Conservation (phyloP, 1,140 invertebrate species). For the Pectinophora gossypiella region DNA sequence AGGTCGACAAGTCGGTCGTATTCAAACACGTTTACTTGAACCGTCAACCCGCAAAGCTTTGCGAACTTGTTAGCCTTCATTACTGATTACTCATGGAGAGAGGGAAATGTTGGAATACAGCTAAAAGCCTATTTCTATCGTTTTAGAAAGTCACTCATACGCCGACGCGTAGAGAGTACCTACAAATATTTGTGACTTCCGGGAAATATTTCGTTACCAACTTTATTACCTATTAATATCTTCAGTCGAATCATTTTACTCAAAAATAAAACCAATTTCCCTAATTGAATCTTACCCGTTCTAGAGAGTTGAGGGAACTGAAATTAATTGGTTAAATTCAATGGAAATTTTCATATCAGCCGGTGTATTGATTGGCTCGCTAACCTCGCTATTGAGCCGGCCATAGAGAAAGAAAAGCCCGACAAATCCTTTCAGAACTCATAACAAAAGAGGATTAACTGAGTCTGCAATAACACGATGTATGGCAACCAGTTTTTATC, state of each 20-base stretch:
- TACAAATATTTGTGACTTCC: too few species aligned
- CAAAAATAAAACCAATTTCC: not conserved
- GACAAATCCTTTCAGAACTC: slow-evolving; percentile 41
- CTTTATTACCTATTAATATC: too few species aligned
- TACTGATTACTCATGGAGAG: slow-evolving; percentile 12
- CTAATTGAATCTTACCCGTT: not conserved
- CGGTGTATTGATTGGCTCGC: slow-evolving; percentile 16
- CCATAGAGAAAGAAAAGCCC: slow-evolving; percentile 30
- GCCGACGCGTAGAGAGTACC: too few species aligned
- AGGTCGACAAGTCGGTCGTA: slow-evolving; percentile 32
- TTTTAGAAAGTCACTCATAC: too few species aligned
- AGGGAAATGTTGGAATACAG: not conserved
- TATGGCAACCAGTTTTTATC: slow-evolving; percentile 31
- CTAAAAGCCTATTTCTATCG: too few species aligned
- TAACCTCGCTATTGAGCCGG: slow-evolving; percentile 14
- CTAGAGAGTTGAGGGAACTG: not conserved
- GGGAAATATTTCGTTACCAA: too few species aligned
- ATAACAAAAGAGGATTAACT: slow-evolving; percentile 53
- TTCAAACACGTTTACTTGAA: slow-evolving; percentile 39
- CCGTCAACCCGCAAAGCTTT: slow-evolving; percentile 15
- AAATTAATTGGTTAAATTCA: not conserved
- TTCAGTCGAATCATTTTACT: too few species aligned
- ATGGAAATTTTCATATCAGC: not conserved
- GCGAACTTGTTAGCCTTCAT: slow-evolving; percentile 6
- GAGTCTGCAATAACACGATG: slow-evolving; percentile 43